Conservation (phyloP, 2,113 vertebrate genomes). For the Marmota flaviventris region DNA sequence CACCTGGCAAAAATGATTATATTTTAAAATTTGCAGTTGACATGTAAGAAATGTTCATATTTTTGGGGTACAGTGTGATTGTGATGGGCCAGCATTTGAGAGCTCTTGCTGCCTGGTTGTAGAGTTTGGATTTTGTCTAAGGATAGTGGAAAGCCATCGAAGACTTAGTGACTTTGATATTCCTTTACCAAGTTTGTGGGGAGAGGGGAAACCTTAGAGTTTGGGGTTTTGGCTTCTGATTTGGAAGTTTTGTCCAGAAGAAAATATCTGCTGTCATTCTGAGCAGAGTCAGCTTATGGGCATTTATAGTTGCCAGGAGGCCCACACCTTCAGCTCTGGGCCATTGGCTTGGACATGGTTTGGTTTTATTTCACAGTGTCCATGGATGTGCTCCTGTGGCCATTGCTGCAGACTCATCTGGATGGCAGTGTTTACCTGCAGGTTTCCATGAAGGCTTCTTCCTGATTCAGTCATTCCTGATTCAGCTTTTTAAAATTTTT, state of each 20-base stretch:
- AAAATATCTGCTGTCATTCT: neutral
- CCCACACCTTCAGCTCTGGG: neutral
- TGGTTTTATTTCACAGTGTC: neutral
- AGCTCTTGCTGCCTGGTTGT: neutral
- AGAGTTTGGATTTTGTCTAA: neutral
- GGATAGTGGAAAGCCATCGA: neutral
- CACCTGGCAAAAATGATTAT: no score
- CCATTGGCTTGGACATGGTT: neutral
- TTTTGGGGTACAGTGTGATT: neutral
- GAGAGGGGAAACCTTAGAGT: neutral
- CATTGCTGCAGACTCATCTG: neutral
- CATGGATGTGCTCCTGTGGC: neutral
- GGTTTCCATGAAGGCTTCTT: neutral
- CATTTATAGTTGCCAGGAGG: neutral
- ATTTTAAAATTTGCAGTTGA: neutral
- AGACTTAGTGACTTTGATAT: neutral
- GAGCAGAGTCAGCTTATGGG: neutral
- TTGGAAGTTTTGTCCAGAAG: neutral
- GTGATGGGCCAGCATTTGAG: neutral
- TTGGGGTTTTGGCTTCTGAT: neutral
- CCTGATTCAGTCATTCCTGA: neutral
- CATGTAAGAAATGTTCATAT: neutral
- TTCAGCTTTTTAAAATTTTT: neutral
- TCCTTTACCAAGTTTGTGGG: neutral
- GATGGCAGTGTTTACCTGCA: neutral